Evolutionary conservation across 2,113 vertebrate species (phyloP), one percentile per base, ranked within the genome.

Genomic region (Coturnix japonica): DNA sequence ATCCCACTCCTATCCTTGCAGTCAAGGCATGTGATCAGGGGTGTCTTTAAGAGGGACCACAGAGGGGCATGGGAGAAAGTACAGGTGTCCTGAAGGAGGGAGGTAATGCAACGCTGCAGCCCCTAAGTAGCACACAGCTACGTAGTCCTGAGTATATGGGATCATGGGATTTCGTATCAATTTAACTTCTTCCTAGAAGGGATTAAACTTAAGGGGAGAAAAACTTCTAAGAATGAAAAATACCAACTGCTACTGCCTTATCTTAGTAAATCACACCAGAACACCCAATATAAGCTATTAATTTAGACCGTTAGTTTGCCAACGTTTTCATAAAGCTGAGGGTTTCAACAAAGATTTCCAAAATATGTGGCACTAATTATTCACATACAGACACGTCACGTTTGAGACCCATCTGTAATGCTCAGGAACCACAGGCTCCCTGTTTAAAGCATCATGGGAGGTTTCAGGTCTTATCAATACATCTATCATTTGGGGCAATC

Each of bases 401-500:
- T 91, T 51, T 26, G 43, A 87, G 75, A 37, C 67, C 65, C 64
- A 49, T 73, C 65, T 82, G 59, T 20, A 87, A 49, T 4, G 37
- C 87, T 71, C 69, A 85, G 64, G 82, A 91, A 90, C 37, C 76
- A 91, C 75, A 89, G 41, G 51, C 71, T 91, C 41, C 2, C 1
- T 1, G 8, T 84, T 84, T 51, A 49, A 91, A 91, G 90, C 93
- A 95, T 75, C 83, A 91, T 53, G 80, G 93, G 92, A 95, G 93
- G 93, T 88, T 95, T 89, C 81, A 74, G 67, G 79, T 81, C 81
- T 92, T 95, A 95, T 95, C 94, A 95, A 91, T 95, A 64, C 60
- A 90, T 89, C 87, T 94, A 74, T 94, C 95, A 92, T 96, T 93
- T 87, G 93, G 93, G 91, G 85, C 94, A 92, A 95, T 94, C 81